These are phyloP conservation scores for Habroteleia sp. DNA, from an alignment of 2,888 invertebrate species.

Conservation along the genomic window DNA sequence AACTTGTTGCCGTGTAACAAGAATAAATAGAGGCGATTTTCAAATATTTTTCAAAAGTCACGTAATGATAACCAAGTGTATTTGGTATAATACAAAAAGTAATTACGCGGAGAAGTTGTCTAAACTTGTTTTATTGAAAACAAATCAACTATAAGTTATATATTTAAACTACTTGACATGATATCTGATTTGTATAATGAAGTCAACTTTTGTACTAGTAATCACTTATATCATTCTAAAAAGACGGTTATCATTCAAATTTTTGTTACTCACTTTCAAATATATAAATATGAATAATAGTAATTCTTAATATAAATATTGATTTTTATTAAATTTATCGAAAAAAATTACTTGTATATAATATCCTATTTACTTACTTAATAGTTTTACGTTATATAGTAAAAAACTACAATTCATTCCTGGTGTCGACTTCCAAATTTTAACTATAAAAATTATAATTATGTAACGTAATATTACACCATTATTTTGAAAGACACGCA, in stretches of 20 bases:
- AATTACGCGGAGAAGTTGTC: too few species aligned
- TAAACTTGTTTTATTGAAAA: constrained; percentile 18
- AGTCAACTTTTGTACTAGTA: constrained; percentile 11
- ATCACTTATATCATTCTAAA: background rate
- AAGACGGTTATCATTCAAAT: background rate
- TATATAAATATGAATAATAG: too few species aligned
- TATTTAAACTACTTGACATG: constrained; percentile 5
- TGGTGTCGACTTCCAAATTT: background rate
- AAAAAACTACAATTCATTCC: background rate
- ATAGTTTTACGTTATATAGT: background rate
- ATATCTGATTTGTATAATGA: constrained; percentile 13
- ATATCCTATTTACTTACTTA: background rate
- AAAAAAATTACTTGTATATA: background rate
- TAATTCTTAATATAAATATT: too few species aligned
- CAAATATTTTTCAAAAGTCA: too few species aligned
- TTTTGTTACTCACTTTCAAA: too few species aligned
- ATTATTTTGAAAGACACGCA: background rate
- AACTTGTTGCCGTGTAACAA: too few species aligned
- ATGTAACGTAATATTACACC: background rate
- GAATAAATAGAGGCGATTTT: too few species aligned
- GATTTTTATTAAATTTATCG: too few species aligned
- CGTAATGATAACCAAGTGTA: too few species aligned
- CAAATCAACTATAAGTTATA: constrained; percentile 11
- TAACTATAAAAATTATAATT: background rate
- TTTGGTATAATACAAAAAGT: too few species aligned